Percentiles rank a stretch among this genome's conserved stretches.
phyloP scores from a whole-genome alignment of 2,888 invertebrate species.

The Torymus tubicola region DNA sequence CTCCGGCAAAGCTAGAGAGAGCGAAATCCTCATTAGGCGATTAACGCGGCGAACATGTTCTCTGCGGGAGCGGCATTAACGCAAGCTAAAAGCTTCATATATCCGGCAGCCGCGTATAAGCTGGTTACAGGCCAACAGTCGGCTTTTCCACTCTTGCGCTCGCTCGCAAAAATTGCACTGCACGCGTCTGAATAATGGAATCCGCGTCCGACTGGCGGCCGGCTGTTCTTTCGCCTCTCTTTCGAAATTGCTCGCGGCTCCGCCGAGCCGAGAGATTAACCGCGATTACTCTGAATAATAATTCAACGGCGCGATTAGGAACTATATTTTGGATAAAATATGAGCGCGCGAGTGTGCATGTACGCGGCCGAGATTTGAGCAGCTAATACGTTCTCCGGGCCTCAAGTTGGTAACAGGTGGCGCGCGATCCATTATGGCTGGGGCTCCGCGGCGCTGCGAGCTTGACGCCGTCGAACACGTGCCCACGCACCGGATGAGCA shows the following conservation, averaged over 20 bases:
- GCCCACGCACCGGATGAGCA: background rate
- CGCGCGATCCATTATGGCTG: conserved; percentile 59
- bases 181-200: conserved; percentile 35
- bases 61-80: conserved; percentile 36
- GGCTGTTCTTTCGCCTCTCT: too few species aligned
- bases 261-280: too few species aligned
- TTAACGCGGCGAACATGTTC: conserved; percentile 44
- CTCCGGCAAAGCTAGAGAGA: background rate
- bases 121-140: conserved; percentile 21
- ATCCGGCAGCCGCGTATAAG: conserved; percentile 18
- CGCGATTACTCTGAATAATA: too few species aligned
- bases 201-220: conserved; percentile 12
- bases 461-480: background rate
- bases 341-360: too few species aligned
- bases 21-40: conserved; percentile 52
- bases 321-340: too few species aligned
- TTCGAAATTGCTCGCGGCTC: too few species aligned
- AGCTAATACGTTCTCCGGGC: conserved; percentile 72
- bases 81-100: conserved; percentile 47
- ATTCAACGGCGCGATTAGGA: too few species aligned
- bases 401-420: conserved; percentile 75
- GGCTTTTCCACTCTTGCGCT: conserved; percentile 4
- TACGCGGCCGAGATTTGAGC: too few species aligned
- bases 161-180: conserved; percentile 28
- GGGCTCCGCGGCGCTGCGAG: background rate